These are phyloP conservation scores for Paramormyrops kingsleyae DNA, from an alignment of 2,113 vertebrate species.

Conservation along the genomic window DNA sequence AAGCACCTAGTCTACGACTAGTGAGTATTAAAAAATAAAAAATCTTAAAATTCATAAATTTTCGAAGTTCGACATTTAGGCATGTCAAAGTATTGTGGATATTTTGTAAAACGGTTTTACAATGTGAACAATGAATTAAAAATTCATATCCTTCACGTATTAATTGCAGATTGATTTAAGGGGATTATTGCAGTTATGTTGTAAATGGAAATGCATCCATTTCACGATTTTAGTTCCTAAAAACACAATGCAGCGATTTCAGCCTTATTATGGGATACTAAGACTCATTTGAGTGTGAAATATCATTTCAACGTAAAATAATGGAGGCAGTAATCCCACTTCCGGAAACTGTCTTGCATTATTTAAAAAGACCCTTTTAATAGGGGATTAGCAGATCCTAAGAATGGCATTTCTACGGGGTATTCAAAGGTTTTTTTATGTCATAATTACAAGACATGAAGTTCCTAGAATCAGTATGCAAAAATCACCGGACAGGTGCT, in stretches of 20 bases:
- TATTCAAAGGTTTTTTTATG: conserved; percentile 84
- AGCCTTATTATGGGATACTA: conserved; percentile 61
- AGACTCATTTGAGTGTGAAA: conserved; percentile 86
- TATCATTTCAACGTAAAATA: conserved; percentile 95
- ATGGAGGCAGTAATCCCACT: conserved; percentile 92
- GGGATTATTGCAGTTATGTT: conserved; percentile 10
- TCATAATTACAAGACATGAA: conserved; percentile 91
- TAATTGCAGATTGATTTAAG: conserved; percentile 7
- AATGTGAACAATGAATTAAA: not conserved
- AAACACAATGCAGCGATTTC: conserved; percentile 49
- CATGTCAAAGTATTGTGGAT: not conserved
- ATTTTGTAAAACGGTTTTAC: not conserved
- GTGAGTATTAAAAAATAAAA: not conserved
- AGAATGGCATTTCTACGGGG: conserved; percentile 76
- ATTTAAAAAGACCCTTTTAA: conserved; percentile 97
- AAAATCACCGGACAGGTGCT: conserved; percentile 79
- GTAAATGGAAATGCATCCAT: conserved; percentile 39
- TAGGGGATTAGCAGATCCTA: conserved; percentile 92
- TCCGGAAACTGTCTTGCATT: conserved; percentile 98
- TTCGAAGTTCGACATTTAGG: not conserved
- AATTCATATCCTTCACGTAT: not conserved
- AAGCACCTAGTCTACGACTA: not conserved
- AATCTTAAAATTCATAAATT: not conserved
- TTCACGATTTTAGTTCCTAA: conserved; percentile 39
- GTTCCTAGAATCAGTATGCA: conserved; percentile 77